Evolutionary conservation across 1,140 invertebrate genomes (phyloP).

Genomic region (Neodiprion pinetum): DNA sequence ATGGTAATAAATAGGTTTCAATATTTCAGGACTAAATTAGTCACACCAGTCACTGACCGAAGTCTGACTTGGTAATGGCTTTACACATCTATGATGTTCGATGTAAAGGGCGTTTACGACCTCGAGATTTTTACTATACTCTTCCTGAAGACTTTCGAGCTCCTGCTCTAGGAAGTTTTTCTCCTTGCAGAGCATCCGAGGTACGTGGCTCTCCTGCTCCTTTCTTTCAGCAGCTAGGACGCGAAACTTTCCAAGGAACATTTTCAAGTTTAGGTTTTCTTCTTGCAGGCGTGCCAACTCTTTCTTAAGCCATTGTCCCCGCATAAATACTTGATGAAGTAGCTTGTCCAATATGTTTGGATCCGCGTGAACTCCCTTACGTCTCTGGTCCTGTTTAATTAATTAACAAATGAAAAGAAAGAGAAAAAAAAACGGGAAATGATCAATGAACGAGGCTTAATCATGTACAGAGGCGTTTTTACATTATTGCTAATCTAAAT

Average conservation of each 20-base stretch:
- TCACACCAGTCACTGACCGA: conserved; percentile 10
- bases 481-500: too few relatives aligned
- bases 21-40: conserved; percentile 15
- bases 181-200: conserved; percentile 26
- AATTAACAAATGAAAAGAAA: background rate
- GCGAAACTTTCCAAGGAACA: conserved; percentile 27
- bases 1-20: background rate
- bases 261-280: conserved; percentile 27
- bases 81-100: conserved; percentile 26
- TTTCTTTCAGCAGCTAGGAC: conserved; percentile 24
- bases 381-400: conserved; percentile 17
- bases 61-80: conserved; percentile 15
- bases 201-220: conserved; percentile 25
- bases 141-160: conserved; percentile 12
- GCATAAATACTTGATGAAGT: conserved; percentile 31
- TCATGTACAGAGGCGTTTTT: background rate
- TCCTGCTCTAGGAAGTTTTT: conserved; percentile 26
- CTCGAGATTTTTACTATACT: conserved; percentile 27
- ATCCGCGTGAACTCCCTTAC: conserved; percentile 13
- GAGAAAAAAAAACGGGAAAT: too few relatives aligned
- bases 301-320: conserved; percentile 31
- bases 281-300: conserved; percentile 30
- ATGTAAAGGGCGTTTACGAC: conserved; percentile 25
- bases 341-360: conserved; percentile 19
- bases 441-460: background rate